Percentiles rank a stretch among this genome's conserved stretches.
These are phyloP conservation scores for Platyscapa corneri DNA, from an alignment of 1,140 invertebrate genomes.

Conservation along the genomic window DNA sequence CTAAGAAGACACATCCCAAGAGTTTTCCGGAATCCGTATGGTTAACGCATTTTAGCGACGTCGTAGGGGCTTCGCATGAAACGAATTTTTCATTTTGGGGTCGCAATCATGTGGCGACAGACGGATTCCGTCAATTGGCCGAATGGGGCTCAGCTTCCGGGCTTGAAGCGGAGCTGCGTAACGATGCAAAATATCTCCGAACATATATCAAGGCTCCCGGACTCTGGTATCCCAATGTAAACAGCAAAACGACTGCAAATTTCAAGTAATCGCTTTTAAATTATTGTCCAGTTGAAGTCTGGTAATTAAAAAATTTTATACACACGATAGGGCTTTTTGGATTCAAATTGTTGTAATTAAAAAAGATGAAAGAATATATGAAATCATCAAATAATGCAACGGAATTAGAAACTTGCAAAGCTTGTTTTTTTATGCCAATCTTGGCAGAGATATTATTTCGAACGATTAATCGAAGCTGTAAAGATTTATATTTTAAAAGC, in stretches of 20 bases:
- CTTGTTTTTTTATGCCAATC: too few species aligned
- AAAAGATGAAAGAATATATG: too few species aligned
- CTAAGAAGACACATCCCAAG: slow-evolving; percentile 95
- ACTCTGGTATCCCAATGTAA: slow-evolving; percentile 94
- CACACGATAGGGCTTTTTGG: too few species aligned
- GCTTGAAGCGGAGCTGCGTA: slow-evolving; percentile 93
- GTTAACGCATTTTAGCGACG: slow-evolving; percentile 98
- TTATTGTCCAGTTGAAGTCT: too few species aligned
- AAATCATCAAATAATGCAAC: too few species aligned
- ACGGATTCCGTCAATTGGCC: slow-evolving; percentile 94
- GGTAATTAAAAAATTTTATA: too few species aligned
- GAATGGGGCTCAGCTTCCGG: slow-evolving; percentile 94
- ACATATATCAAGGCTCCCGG: slow-evolving; percentile 97
- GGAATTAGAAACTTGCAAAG: too few species aligned
- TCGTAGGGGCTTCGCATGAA: slow-evolving; percentile 96
- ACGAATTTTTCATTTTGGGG: slow-evolving; percentile 95
- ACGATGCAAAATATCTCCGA: slow-evolving; percentile 85
- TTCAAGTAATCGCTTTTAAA: slow-evolving; percentile 76
- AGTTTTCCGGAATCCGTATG: slow-evolving; percentile 93
- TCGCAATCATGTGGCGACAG: slow-evolving; percentile 90
- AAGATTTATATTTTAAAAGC: too few species aligned
- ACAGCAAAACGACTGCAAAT: slow-evolving; percentile 87
- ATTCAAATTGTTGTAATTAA: too few species aligned
- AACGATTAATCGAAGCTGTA: too few species aligned
- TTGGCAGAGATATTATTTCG: too few species aligned